These are phyloP conservation scores for Tetramorium bicarinatum DNA, from an alignment of 2,888 invertebrate genomes.

Conservation along the genomic window DNA sequence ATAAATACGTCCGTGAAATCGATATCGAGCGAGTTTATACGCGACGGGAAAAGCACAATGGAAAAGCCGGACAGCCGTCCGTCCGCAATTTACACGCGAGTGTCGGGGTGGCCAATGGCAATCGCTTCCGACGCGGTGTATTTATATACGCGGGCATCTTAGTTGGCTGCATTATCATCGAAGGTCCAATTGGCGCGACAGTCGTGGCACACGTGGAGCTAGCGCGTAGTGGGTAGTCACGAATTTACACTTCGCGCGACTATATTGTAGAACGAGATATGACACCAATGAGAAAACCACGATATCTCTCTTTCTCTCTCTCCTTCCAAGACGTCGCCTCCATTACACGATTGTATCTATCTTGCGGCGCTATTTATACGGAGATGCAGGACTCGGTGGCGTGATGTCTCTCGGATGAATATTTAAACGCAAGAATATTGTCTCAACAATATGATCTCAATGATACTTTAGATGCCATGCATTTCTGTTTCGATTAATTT, in stretches of 20 bases:
- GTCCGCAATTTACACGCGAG: constrained; percentile 59
- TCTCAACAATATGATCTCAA: not conserved
- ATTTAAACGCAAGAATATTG: constrained; percentile 7
- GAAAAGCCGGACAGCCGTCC: constrained; percentile 41
- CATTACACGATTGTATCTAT: constrained; percentile 32
- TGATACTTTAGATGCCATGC: not conserved
- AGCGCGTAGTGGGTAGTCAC: not conserved
- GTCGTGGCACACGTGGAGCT: constrained; percentile 6
- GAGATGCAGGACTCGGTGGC: not conserved
- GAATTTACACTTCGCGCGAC: constrained; percentile 42
- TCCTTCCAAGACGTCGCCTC: constrained; percentile 19
- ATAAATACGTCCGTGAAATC: constrained; percentile 59
- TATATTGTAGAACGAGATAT: constrained; percentile 31
- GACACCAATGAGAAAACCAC: constrained; percentile 29
- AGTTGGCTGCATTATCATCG: constrained; percentile 47
- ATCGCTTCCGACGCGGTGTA: constrained; percentile 56
- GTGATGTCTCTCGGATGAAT: not conserved
- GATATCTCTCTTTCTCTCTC: not conserved
- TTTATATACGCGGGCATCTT: constrained; percentile 56
- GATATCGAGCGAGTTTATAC: constrained; percentile 56
- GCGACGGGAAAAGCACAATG: constrained; percentile 56
- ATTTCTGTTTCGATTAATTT: constrained; percentile 14
- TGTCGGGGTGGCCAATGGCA: constrained; percentile 12
- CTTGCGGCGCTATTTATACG: constrained; percentile 47
- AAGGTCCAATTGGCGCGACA: constrained; percentile 41